Percentiles rank a stretch among this genome's conserved stretches.
These are phyloP conservation scores for Sylvilagus bachmani DNA, from an alignment of 2,113 vertebrate genomes.

Conservation along the genomic window DNA sequence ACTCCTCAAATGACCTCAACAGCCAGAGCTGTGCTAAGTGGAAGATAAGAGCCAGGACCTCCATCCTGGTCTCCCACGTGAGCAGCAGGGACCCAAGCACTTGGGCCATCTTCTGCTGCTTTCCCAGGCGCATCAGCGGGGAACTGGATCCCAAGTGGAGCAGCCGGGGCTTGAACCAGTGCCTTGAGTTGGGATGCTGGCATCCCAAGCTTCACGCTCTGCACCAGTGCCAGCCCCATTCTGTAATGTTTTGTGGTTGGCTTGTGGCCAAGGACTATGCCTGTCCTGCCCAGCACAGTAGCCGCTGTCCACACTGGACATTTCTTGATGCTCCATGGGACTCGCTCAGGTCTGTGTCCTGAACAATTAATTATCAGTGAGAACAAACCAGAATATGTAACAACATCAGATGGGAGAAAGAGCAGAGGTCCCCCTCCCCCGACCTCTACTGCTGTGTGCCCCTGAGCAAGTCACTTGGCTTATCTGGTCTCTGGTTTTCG, in stretches of 20 bases:
- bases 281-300: neutral
- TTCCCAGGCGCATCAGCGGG: too few relatives aligned
- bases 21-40: too few relatives aligned
- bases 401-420: neutral
- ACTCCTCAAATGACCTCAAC: too few relatives aligned
- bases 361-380: neutral
- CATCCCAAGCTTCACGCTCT: too few relatives aligned
- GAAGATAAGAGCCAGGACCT: too few relatives aligned
- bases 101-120: too few relatives aligned
- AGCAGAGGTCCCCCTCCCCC: neutral
- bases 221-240: neutral
- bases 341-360: neutral
- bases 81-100: too few relatives aligned
- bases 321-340: neutral
- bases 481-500: neutral
- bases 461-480: neutral
- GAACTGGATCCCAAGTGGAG: too few relatives aligned
- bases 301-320: neutral
- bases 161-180: too few relatives aligned
- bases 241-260: neutral
- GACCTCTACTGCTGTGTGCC: neutral
- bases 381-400: neutral
- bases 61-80: too few relatives aligned
- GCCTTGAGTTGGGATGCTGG: too few relatives aligned
- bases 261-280: neutral